phyloP scores from a whole-genome alignment of 2,797 vertebrate species.

The Adelosebastes latens region DNA sequence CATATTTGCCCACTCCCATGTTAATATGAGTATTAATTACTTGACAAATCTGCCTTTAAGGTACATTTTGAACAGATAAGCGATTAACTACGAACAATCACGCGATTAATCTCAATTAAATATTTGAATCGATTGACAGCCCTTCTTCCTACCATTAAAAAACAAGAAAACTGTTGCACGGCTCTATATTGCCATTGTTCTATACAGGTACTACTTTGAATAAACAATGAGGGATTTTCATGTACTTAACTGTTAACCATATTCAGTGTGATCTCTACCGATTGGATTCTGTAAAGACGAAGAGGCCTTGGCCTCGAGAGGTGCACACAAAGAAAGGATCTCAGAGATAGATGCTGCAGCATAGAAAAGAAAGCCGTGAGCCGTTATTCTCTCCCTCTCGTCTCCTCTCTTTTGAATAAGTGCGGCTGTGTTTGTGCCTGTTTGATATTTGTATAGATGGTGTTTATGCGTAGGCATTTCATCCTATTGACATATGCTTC shows the following conservation, averaged over 20 bases:
- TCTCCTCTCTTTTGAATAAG: constrained; percentile 20
- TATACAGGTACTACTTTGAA: constrained; percentile 11
- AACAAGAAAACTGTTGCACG: neutral
- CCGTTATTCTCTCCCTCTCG: neutral
- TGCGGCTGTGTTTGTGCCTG: neutral
- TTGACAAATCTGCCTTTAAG: no score
- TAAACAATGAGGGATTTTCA: constrained; percentile 44
- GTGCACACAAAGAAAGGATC: constrained; percentile 43
- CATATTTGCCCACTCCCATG: no score
- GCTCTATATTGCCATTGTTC: constrained; percentile 22
- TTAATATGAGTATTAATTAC: no score
- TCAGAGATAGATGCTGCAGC: constrained; percentile 8
- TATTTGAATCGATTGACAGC: no score
- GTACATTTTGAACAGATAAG: no score
- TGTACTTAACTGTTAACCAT: constrained; percentile 28
- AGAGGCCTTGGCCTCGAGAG: constrained; percentile 30
- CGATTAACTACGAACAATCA: no score
- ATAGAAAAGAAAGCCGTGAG: constrained; percentile 20
- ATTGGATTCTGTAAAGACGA: constrained; percentile 42
- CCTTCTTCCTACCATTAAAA: neutral
- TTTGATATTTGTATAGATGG: neutral
- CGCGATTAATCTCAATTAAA: no score
- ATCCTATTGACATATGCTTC: constrained; percentile 6
- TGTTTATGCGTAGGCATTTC: neutral
- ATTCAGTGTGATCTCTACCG: constrained; percentile 27